Evolutionary conservation across 1,140 invertebrate genomes (phyloP), one percentile per base, ranked within the genome.

Genomic region (Drosophila truncata): DNA sequence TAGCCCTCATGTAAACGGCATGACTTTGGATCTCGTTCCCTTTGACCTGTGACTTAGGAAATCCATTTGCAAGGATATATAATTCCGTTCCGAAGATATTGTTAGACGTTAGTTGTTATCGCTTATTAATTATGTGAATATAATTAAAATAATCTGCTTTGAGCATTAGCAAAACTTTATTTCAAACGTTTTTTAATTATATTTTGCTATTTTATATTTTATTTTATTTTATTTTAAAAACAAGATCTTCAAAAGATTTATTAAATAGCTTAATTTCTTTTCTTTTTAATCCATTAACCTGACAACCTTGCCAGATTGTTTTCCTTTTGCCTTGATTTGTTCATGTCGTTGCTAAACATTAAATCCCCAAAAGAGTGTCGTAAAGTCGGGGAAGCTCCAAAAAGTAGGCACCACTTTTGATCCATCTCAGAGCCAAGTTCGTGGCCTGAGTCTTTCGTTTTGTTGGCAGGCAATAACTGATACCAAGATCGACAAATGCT

Each of bases 401-500:
- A 55, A 71, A 65, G 64, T 80, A 79, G 50, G 70, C 80, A 47
- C 9, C 11, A 42, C 1, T 31, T 16, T 61, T 58, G 33, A 3
- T 4, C 27, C 11, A 0, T 14, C 6, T n/a, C 5, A n/a, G 0
- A 42, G 2, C 0, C 4, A 66, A 75, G 85, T 88, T 90, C 50
- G 78, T 84, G 69, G 29, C 70, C 50, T 75, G 61, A 90, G 85
- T 88, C 85, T 58, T 88, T 81, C 39, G 62, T 61, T 66, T 63
- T 57, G 29, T 3, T 7, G 31, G 18, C 20, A 37, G 29, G 4
- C 37, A 58, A 35, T 39, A 16, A 70, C 29, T 57, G 18, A 16
- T n/a, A 57, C 49, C 33, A 33, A 5, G 23, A 49, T 27, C 14
- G 7, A 59, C 23, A 20, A 18, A 54, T 27, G 27, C n/a, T 23